Evolutionary conservation across 2,888 invertebrate species (phyloP).

Genomic region (Entomobrya multifasciata): DNA sequence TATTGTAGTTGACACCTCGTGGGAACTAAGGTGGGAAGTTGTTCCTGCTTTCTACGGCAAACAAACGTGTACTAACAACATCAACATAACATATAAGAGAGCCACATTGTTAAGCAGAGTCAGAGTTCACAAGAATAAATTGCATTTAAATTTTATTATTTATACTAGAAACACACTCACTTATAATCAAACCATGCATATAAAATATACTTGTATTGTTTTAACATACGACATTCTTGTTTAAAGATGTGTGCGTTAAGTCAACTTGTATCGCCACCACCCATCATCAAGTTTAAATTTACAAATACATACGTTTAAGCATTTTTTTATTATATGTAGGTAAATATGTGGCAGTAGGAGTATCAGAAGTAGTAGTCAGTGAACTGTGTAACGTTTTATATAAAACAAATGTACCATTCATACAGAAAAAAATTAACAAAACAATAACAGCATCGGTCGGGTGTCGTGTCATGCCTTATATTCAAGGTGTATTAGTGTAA

Average conservation of each 20-base stretch:
- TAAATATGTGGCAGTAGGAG: conserved; percentile 26
- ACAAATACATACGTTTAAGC: background rate
- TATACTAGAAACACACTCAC: no score
- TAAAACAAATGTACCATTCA: conserved; percentile 5
- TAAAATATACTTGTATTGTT: background rate
- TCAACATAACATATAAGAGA: background rate
- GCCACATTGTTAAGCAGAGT: conserved; percentile 1
- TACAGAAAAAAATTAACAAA: conserved; percentile 8
- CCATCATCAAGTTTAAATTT: conserved; percentile 9
- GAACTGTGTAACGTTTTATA: conserved; percentile 18
- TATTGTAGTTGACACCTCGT: conserved; percentile 69
- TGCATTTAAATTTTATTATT: conserved; percentile 35
- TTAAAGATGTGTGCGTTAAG: background rate
- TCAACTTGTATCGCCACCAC: background rate
- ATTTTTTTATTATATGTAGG: background rate
- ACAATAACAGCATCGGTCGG: background rate
- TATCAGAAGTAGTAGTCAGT: background rate
- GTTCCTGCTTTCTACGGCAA: conserved; percentile 70
- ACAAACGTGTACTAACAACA: background rate
- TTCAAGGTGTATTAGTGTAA: background rate
- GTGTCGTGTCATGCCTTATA: conserved; percentile 1
- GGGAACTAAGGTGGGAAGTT: conserved; percentile 72
- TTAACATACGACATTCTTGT: conserved; percentile 2
- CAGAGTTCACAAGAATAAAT: conserved; percentile 54
- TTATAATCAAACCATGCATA: no score